These are phyloP conservation scores for Cryptotermes secundus DNA, from an alignment of 1,140 invertebrate genomes.

Conservation along the genomic window DNA sequence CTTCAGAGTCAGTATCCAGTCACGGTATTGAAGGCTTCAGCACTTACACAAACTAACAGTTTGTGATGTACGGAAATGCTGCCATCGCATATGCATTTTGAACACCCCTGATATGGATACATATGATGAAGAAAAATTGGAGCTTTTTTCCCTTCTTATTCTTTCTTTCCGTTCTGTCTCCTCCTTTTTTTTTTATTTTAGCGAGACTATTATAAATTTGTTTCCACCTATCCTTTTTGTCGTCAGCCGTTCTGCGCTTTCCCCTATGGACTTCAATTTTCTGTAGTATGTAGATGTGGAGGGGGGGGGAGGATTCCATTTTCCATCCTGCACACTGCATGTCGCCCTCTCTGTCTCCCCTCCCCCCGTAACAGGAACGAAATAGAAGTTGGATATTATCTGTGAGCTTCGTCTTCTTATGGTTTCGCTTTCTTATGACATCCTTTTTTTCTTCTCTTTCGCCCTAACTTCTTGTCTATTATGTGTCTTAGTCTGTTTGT, in stretches of 20 bases:
- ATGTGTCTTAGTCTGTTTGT: background rate
- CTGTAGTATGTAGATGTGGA: constrained; percentile 43
- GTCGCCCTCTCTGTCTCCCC: constrained; percentile 39
- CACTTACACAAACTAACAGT: too few species aligned
- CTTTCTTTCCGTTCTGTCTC: constrained; percentile 20
- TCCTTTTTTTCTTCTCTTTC: constrained; percentile 25
- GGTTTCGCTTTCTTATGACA: constrained; percentile 25
- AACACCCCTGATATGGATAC: constrained; percentile 30
- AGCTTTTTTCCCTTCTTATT: constrained; percentile 22
- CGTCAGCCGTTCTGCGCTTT: constrained; percentile 40
- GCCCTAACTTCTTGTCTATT: background rate
- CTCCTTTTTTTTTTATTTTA: constrained; percentile 33
- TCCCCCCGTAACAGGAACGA: constrained; percentile 44
- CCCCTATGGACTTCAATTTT: constrained; percentile 46
- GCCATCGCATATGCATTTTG: background rate
- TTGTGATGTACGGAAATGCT: too few species aligned
- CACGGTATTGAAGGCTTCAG: too few species aligned
- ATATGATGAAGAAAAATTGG: constrained; percentile 34
- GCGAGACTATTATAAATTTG: constrained; percentile 46
- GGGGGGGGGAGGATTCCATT: constrained; percentile 43
- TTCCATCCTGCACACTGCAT: constrained; percentile 46
- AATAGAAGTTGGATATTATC: constrained; percentile 46
- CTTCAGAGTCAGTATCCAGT: too few species aligned
- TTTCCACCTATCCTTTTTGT: constrained; percentile 44
- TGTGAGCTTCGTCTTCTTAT: constrained; percentile 38